Percentiles rank a stretch among this genome's conserved stretches.
Conservation (phyloP, 92 coral and sea anemone species). For the Umimayanthus chanpuru region DNA sequence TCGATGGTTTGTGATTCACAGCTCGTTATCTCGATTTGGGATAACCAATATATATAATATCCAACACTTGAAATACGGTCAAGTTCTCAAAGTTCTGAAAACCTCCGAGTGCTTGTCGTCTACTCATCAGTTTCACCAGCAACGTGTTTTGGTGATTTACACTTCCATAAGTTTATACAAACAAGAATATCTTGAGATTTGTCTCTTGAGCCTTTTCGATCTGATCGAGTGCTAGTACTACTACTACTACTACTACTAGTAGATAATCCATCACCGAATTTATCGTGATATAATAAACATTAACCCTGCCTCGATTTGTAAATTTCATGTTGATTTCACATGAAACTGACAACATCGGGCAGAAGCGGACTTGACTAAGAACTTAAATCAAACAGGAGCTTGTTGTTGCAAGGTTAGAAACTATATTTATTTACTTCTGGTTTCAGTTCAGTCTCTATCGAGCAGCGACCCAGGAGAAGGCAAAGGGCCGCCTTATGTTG, state of each 20-base stretch:
- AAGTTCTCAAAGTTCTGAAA: neutral
- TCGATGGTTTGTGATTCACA: neutral
- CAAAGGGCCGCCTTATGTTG: constrained; percentile 47
- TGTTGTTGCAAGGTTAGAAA: neutral
- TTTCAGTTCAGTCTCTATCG: constrained; percentile 17
- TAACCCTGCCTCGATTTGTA: neutral
- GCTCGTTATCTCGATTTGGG: neutral
- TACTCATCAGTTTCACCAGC: neutral
- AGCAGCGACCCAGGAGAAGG: constrained; percentile 27
- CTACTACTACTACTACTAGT: neutral
- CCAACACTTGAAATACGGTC: neutral
- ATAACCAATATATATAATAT: neutral
- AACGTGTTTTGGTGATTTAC: neutral
- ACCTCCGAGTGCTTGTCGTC: neutral
- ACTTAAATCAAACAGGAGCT: neutral
- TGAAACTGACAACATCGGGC: neutral
- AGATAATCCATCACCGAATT: neutral
- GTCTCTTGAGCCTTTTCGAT: too few relatives aligned
- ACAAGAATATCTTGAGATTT: neutral
- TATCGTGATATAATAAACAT: neutral
- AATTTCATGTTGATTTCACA: constrained; percentile 1
- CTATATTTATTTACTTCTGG: neutral
- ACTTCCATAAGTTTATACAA: neutral
- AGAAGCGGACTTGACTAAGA: neutral
- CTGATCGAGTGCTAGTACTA: neutral